A percentile compares a stretch with the other conserved stretches of the same genome.
Conservation (phyloP, 2,113 vertebrate genomes). For the Formicarius rufipectus region DNA sequence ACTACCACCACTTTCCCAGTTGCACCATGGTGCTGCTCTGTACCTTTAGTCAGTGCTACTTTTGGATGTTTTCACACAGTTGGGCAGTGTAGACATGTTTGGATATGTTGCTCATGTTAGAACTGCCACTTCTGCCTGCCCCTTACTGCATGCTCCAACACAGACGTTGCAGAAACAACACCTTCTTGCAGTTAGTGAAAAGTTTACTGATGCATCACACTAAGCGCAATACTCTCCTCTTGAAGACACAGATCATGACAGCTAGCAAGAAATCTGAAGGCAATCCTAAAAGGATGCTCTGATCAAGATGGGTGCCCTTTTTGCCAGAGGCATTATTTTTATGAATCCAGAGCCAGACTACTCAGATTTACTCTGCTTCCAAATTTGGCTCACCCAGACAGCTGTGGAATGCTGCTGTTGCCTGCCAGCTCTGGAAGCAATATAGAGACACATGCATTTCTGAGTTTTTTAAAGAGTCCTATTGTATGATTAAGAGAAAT, state of each 20-base stretch:
- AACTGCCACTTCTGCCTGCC: neutral
- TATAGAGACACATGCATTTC: neutral
- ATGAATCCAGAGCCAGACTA: neutral
- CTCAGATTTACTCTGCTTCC: slow-evolving; percentile 8
- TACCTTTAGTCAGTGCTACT: neutral
- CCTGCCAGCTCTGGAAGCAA: slow-evolving; percentile 19
- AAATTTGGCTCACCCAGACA: slow-evolving; percentile 25
- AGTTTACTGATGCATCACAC: neutral
- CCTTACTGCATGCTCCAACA: neutral
- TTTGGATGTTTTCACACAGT: neutral
- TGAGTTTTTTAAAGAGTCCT: neutral
- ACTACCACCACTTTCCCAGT: neutral
- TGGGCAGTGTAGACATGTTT: neutral
- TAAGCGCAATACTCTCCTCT: neutral
- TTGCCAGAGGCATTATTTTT: neutral
- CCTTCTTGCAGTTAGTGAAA: neutral
- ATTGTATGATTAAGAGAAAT: slow-evolving; percentile 30
- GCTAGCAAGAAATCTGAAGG: neutral
- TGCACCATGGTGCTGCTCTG: neutral
- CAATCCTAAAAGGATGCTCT: neutral
- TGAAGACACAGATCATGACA: neutral
- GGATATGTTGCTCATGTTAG: neutral
- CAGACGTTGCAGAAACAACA: neutral
- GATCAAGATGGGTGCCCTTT: neutral
- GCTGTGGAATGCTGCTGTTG: slow-evolving; percentile 18